Evolutionary conservation across 92 coral and sea anemone genomes (phyloP), one percentile per base, ranked within the genome.

Genomic region (Porites divaricata): DNA sequence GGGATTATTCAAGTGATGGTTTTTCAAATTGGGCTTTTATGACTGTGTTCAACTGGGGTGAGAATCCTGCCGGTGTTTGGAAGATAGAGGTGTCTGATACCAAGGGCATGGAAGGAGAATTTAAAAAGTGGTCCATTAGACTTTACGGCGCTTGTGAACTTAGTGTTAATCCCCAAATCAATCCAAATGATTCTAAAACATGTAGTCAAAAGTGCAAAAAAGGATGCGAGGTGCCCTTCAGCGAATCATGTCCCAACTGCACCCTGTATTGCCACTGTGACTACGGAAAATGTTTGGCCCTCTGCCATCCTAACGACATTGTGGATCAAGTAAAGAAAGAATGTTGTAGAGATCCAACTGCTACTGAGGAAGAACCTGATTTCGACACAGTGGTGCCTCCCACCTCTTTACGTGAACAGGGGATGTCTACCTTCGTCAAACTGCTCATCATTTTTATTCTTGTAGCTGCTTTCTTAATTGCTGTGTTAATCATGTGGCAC

Each of bases 11-110:
- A 22, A 65, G 91, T 26, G 89, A 93, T 13, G 99, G 98, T 17
- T 97, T 97, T 81, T 85, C 82, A 12, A 95, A 89, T 87, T 97
- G 99, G 99, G 98, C 99, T 6, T 95, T 97, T 41, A 97, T 97
- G 99, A 93, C 99, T 16, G 99, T 97, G 79, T 97, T 97, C 80
- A 90, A 85, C 19, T 97, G 99, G 99, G 97, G 92, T 68, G 99
- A 97, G 77, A 88, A 90, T 73, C 99, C 99, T 63, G 92, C 69
- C n/a, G 99, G 99, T 1, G 72, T 75, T 15, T 97, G 99, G 99
- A 95, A 93, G 1, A 63, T 97, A 22, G 88, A 88, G 79, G 93
- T 95, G 22, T 83, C 83, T 41, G 91, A 90, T 83, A 94, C 93
- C 21, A 89, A 67, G 35, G 91, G 92, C 12, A 69, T 76, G 16